Evolutionary conservation across 1,140 invertebrate species (phyloP), one percentile per base, ranked within the genome.

Genomic region (Drosophila mojavensis): DNA sequence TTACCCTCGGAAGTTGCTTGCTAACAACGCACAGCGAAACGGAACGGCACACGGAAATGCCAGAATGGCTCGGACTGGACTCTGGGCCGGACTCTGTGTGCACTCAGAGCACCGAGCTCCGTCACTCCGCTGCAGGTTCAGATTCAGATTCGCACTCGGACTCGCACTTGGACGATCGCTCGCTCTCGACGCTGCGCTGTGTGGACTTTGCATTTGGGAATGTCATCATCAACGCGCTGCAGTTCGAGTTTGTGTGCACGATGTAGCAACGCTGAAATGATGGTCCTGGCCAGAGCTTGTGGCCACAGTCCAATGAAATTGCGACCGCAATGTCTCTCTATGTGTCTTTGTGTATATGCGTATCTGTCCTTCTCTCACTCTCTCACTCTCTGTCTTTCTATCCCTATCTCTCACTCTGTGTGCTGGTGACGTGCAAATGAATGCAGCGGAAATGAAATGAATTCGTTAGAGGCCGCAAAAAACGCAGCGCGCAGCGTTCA

Each of bases 1-100:
- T 89, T 89, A 89, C 85, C 84, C 83, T 88, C 83, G 83, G 83
- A 88, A 88, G 83, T 88, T 83, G 83, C 83, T 83, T 82, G 83
- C 86, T 88, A 88, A 88, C 83, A 88, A 83, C 83, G 83, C 79
- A 76, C 79, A 82, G 76, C 83, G 79, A 88, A 85, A 85, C 78
- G 82, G 82, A 85, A 86, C 83, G 79, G 82, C 82, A 85, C 72
- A 85, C 82, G 82, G 82, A 86, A 86, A 81, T 82, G 82, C 75
- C 65, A 59, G 67, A 76, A 51, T 51, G 69, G 76, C 75, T 59
- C 62, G 59, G 73, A 78, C 78, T 47, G 74, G 28, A 50, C 67
- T n/a, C 78, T 43, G 69, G 28, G 47, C 67, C 26, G 69, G 75
- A 75, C 54, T 53, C 43, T 9, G 43, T 17, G 28, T 17, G 53